Base-by-base conservation (phyloP, 2,888 invertebrate species). In the Apodemia mormo region DNA sequence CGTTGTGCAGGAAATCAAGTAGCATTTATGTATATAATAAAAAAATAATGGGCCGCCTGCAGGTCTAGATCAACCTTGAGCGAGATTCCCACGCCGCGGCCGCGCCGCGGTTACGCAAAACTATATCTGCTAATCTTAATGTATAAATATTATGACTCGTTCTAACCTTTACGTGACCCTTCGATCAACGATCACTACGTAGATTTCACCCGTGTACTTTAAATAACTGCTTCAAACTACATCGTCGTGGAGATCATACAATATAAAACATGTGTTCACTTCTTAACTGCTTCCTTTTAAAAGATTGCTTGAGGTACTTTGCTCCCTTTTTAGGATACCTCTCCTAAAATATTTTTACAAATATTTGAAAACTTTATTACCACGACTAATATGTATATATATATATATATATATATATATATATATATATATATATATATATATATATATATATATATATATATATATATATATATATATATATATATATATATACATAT, bases 121-220 rank as follows among this genome's bases (percentile, higher is more conserved):
- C 61, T 61, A 37, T 61, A 61, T 61, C 61, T 61, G 61, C 30
- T 61, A 61, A 61, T 61, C 61, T 61, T 61, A 61, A 61, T 61
- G 61, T 61, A 61, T 33, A 61, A 61, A 61, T 61, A 61, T 61
- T 61, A 33, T 61, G 61, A 61, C 61, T 61, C 14, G 33, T 30
- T 54, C 12, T 61, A 61, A 61, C 37, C 61, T 61, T 61, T 37
- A 14, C 33, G 61, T 37, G 61, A 61, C 61, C 30, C 61, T 14
- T 33, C 33, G 33, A 61, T 61, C 61, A 33, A 30, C n/a, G 22
- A 52, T n/a, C 52, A n/a, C 52, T 52, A 2, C 7, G 52, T 52
- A 52, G 52, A 52, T 52, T n/a, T n/a, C 52, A 52, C n/a, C 1
- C 14, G 4, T 4, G 49, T n/a, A n/a, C n/a, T 52, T 12, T 12